Percentiles rank a stretch among this genome's conserved stretches.
Conservation (phyloP, 2,113 vertebrate species). For the Telmatochromis sp. region DNA sequence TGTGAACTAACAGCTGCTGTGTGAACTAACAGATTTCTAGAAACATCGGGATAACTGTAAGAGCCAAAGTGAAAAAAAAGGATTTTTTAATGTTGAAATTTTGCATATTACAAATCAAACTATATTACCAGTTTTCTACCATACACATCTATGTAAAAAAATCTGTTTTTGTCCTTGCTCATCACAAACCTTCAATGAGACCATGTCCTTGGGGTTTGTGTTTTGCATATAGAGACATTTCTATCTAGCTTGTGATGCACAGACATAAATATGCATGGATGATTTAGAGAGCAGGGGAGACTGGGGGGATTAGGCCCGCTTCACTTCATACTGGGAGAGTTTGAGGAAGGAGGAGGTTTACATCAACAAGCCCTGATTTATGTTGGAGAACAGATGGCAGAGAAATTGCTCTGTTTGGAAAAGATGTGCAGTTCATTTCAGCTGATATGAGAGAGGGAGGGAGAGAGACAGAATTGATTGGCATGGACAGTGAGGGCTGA, state of each 20-base stretch:
- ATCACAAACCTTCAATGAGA: background rate
- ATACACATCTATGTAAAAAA: background rate
- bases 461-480: background rate
- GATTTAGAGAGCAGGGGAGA: conserved; percentile 50
- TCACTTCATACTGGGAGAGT: conserved; percentile 16
- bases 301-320: conserved; percentile 30
- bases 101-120: background rate
- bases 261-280: conserved; percentile 40
- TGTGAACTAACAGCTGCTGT: background rate
- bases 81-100: background rate
- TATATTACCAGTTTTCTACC: background rate
- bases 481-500: background rate
- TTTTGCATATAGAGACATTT: conserved; percentile 19
- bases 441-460: conserved; percentile 20
- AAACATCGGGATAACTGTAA: background rate
- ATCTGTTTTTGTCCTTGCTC: background rate
- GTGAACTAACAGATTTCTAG: background rate
- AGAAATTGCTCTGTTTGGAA: conserved; percentile 67
- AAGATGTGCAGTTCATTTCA: conserved; percentile 61
- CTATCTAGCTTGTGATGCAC: conserved; percentile 25
- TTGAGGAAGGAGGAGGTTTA: conserved; percentile 53
- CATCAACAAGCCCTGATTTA: conserved; percentile 64
- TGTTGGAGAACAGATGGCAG: conserved; percentile 61
- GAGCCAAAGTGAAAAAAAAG: background rate
- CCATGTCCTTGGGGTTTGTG: background rate